These are phyloP conservation scores for Rhagologus leucostigma DNA, from an alignment of 2,113 vertebrate genomes.

Conservation along the genomic window DNA sequence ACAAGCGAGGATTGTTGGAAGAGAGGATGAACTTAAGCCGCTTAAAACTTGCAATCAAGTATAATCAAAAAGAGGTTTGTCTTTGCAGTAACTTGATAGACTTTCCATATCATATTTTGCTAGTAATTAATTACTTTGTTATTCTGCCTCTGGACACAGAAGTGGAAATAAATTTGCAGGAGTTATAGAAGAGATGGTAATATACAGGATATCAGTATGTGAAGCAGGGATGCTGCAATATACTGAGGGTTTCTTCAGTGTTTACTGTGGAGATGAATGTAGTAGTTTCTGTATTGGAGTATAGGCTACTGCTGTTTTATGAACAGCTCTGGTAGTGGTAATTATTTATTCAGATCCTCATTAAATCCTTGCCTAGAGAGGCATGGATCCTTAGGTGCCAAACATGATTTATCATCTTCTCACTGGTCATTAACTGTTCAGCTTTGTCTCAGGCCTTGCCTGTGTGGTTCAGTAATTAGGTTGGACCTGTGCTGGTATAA, in stretches of 20 bases:
- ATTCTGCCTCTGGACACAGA: background rate
- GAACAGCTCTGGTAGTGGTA: background rate
- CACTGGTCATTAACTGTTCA: background rate
- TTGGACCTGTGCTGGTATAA: background rate
- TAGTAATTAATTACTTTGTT: background rate
- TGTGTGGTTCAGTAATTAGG: background rate
- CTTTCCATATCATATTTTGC: background rate
- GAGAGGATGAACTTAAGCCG: constrained; percentile 98
- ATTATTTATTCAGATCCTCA: background rate
- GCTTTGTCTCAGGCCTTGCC: background rate
- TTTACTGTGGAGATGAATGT: background rate
- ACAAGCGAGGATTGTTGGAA: constrained; percentile 93
- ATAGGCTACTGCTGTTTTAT: background rate
- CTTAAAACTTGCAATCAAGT: constrained; percentile 97
- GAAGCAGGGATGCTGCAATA: background rate
- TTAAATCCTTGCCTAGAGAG: background rate
- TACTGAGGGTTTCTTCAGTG: background rate
- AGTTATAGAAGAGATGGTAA: background rate
- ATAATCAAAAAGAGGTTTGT: constrained; percentile 97
- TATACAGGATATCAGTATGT: background rate
- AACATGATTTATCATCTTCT: background rate
- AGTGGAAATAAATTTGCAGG: background rate
- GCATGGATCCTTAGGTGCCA: background rate
- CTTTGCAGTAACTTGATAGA: background rate
- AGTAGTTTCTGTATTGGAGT: background rate